Conservation (phyloP, 2,113 vertebrate species). For the Passer montanus region DNA sequence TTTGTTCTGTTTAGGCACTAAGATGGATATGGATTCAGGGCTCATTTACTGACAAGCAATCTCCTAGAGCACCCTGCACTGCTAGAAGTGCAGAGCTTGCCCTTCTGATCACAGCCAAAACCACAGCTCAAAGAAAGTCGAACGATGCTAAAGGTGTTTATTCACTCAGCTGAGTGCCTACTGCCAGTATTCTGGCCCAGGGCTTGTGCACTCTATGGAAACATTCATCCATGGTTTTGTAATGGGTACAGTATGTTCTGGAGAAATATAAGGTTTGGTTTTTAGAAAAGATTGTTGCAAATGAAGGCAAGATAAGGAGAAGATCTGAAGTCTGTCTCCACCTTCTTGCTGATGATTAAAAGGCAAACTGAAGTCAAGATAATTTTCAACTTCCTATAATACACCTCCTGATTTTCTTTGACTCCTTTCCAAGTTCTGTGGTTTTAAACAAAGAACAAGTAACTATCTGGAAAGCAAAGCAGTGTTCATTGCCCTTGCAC, state of each 20-base stretch:
- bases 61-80: not conserved
- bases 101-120: not conserved
- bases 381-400: not conserved
- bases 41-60: not conserved
- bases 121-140: not conserved
- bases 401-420: not conserved
- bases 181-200: not conserved
- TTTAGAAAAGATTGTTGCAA: not conserved
- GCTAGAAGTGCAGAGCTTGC: not conserved
- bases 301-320: not conserved
- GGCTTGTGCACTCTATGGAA: not conserved
- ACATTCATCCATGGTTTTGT: not conserved
- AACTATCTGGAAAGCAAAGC: not conserved
- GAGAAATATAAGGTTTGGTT: not conserved
- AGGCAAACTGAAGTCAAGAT: not conserved
- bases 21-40: not conserved
- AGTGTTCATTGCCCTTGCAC: conserved; percentile 19
- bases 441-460: conserved; percentile 19
- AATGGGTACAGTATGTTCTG: not conserved
- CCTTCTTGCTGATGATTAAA: not conserved
- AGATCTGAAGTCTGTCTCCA: not conserved
- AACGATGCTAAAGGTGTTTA: not conserved
- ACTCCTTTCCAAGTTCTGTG: not conserved
- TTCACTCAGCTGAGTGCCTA: not conserved
- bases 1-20: not conserved